Evolutionary conservation across 2,888 invertebrate species (phyloP), one percentile per base, ranked within the genome.

Genomic region (Drosophila emarginata): DNA sequence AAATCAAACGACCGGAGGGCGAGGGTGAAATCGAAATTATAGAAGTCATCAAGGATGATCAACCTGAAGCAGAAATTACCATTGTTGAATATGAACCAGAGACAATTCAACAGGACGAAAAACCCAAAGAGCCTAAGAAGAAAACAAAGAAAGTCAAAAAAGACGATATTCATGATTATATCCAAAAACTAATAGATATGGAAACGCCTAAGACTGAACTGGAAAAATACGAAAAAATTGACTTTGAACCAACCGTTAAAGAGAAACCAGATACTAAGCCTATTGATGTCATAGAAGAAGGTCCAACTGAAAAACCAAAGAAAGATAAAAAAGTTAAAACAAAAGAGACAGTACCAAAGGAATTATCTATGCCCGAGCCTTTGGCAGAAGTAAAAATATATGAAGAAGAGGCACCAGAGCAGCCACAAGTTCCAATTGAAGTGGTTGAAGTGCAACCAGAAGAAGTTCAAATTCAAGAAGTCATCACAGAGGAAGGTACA

Each of bases 11-110:
- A 60, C 91, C 90, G 12, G 89, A 89, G 51, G 91, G 91, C 9
- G 90, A 91, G 2, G 90, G 91, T 77, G 91, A 92, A 65, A 90
- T 92, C 77, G 89, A 92, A 89, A 91, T 92, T 32, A 87, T 91
- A n/a, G 89, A 91, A 72, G 78, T 89, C 0, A 80, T 89, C 61
- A 89, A 78, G 7, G 91, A 90, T 65, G 89, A 90, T 57, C 86
- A 90, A 45, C 91, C 91, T 0, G 89, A 90, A 26, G 87, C 90
- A 1, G 89, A 90, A 65, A 82, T 91, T 4, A 90, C 89, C 6
- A 72, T 91, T 21, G 82, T 88, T 1, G 89, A 90, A 75, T 79
- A 78, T 18, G 79, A 86, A 18, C 83, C 86, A 2, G 79, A 78
- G 36, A 88, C 90, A 28, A 88, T 91, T 11, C 86, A 91, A 2